Conservation (phyloP, 2,888 invertebrate species). For the Conops quadrifasciatus region DNA sequence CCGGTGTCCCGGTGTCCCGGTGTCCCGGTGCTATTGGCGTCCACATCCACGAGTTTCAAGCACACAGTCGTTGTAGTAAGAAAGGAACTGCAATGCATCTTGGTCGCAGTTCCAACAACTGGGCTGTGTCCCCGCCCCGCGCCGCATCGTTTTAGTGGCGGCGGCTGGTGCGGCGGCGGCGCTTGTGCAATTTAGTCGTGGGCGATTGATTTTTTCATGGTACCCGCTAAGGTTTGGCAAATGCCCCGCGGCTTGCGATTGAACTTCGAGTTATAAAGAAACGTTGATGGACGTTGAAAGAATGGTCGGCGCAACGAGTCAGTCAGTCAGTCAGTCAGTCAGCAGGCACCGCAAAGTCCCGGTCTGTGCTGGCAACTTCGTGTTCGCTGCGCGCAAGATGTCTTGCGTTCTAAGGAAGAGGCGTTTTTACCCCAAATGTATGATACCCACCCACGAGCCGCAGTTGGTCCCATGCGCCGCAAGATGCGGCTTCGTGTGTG, state of each 20-base stretch:
- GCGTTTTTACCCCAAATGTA: slow-evolving; percentile 63
- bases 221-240: slow-evolving; percentile 58
- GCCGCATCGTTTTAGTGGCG: slow-evolving; percentile 31
- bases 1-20: too few relatives aligned
- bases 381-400: slow-evolving; percentile 23
- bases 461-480: slow-evolving; percentile 36
- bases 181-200: slow-evolving; percentile 54
- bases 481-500: slow-evolving; percentile 1
- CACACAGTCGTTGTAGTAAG: slow-evolving; percentile 19
- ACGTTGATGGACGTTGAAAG: slow-evolving; percentile 62
- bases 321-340: slow-evolving; percentile 35
- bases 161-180: slow-evolving; percentile 26
- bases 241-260: slow-evolving; percentile 64
- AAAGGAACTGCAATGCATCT: slow-evolving; percentile 25
- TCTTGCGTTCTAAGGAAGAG: slow-evolving; percentile 49
- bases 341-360: slow-evolving; percentile 46
- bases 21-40: slow-evolving; percentile 25
- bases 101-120: slow-evolving; percentile 15
- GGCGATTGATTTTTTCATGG: slow-evolving; percentile 58
- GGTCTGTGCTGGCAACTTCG: slow-evolving; percentile 21
- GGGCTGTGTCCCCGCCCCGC: slow-evolving; percentile 16
- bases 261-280: slow-evolving; percentile 62
- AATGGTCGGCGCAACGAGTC: slow-evolving; percentile 45
- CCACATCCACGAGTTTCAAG: slow-evolving; percentile 39
- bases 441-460: slow-evolving; percentile 64